A percentile compares a stretch with the other conserved stretches of the same genome.
These are phyloP conservation scores for Apocrypta bakeri DNA, from an alignment of 1,140 invertebrate genomes.

Conservation along the genomic window DNA sequence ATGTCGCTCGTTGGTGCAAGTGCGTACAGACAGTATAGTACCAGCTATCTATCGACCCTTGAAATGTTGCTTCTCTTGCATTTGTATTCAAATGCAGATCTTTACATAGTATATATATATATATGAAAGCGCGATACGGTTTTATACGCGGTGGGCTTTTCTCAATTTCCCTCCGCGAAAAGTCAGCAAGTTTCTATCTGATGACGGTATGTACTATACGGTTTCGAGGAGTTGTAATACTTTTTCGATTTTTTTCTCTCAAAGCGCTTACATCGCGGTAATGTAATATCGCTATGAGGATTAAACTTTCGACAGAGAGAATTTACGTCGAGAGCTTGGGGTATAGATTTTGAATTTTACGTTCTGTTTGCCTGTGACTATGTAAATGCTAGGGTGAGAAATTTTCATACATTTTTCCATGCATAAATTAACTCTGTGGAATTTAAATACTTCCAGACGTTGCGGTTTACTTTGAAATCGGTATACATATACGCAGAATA, in stretches of 20 bases:
- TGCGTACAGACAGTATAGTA: neutral
- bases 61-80: neutral
- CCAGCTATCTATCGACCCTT: constrained; percentile 24
- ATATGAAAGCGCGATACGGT: neutral
- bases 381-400: too few relatives aligned
- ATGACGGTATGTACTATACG: neutral
- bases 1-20: neutral
- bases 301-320: neutral
- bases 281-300: neutral
- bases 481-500: too few relatives aligned
- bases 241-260: neutral
- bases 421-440: too few relatives aligned
- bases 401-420: too few relatives aligned
- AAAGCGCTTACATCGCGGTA: neutral
- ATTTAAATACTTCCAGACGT: too few relatives aligned
- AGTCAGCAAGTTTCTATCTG: neutral
- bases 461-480: too few relatives aligned
- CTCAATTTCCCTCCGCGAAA: neutral
- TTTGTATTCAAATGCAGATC: neutral
- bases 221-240: neutral
- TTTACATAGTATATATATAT: neutral
- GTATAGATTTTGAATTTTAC: neutral
- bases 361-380: neutral
- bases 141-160: neutral
- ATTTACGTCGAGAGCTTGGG: neutral